Evolutionary conservation across 2,113 vertebrate genomes (phyloP).

Genomic region (Anser brachyrhynchus): DNA sequence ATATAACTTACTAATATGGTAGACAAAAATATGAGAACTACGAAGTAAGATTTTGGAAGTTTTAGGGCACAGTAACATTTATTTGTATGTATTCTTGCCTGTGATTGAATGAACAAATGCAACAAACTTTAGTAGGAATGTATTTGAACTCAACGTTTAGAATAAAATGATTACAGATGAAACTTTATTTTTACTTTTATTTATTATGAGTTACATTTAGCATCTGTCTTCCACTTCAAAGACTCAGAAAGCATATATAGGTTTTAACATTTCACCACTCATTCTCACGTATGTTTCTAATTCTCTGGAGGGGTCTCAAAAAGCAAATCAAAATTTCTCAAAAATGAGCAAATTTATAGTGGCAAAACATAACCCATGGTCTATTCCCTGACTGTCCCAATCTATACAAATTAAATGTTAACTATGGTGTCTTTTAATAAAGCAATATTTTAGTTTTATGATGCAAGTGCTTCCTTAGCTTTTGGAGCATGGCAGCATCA

Average conservation of each 20-base stretch:
- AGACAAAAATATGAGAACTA: slow-evolving; percentile 69
- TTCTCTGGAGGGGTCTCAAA: slow-evolving; percentile 59
- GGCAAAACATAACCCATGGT: slow-evolving; percentile 62
- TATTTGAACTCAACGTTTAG: slow-evolving; percentile 56
- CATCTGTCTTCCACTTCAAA: slow-evolving; percentile 65
- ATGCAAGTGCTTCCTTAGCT: slow-evolving; percentile 17
- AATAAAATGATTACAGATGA: slow-evolving; percentile 46
- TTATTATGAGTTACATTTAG: slow-evolving; percentile 51
- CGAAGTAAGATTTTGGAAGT: slow-evolving; percentile 51
- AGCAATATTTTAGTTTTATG: slow-evolving; percentile 50
- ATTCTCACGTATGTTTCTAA: slow-evolving; percentile 70
- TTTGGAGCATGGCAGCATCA: slow-evolving; percentile 21
- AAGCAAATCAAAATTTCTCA: slow-evolving; percentile 64
- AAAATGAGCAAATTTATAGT: slow-evolving; percentile 66
- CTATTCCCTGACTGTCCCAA: slow-evolving; percentile 16
- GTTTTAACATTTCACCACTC: slow-evolving; percentile 67
- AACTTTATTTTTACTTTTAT: slow-evolving; percentile 55
- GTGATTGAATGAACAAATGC: not conserved
- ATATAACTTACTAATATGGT: slow-evolving; percentile 56
- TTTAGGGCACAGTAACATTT: slow-evolving; percentile 64
- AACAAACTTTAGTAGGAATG: slow-evolving; percentile 40
- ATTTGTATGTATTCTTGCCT: slow-evolving; percentile 57
- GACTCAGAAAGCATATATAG: slow-evolving; percentile 45
- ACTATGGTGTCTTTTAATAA: slow-evolving; percentile 52
- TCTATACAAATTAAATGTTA: slow-evolving; percentile 68